Evolutionary conservation across 1,140 invertebrate genomes (phyloP).

Genomic region (Phortica variegata): DNA sequence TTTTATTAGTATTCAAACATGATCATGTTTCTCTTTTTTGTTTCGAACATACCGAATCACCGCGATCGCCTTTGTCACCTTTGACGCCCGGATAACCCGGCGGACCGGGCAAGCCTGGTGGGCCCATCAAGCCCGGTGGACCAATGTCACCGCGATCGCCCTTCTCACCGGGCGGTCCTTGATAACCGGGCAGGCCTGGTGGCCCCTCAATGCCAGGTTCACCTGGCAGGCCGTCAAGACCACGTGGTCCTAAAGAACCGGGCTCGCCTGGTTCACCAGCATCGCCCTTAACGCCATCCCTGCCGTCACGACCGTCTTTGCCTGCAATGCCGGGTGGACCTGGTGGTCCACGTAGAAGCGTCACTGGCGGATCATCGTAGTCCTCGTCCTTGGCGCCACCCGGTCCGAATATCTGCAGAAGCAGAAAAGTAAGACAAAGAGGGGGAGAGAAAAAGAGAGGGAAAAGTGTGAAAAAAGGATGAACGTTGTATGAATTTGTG

Average conservation of each 20-base stretch:
- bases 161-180: conserved; percentile 84
- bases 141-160: conserved; percentile 90
- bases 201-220: conserved; percentile 55
- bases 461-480: conserved; percentile 13
- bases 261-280: conserved; percentile 88
- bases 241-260: conserved; percentile 73
- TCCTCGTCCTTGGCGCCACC: conserved; percentile 53
- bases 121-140: conserved; percentile 77
- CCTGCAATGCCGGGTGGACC: conserved; percentile 65
- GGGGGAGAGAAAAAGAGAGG: conserved; percentile 6
- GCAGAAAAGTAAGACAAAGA: conserved; percentile 2
- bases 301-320: conserved; percentile 65
- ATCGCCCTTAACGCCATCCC: conserved; percentile 51
- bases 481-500: neutral
- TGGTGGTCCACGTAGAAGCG: conserved; percentile 58
- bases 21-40: too few species aligned
- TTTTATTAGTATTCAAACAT: neutral
- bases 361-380: conserved; percentile 54
- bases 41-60: conserved; percentile 89
- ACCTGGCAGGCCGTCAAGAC: conserved; percentile 51
- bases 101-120: conserved; percentile 70
- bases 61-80: conserved; percentile 89
- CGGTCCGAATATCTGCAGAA: conserved; percentile 49
- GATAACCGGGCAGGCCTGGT: conserved; percentile 73
- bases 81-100: conserved; percentile 86